Evolutionary conservation across 2,113 vertebrate species (phyloP).

Genomic region (Macrotis lagotis): DNA sequence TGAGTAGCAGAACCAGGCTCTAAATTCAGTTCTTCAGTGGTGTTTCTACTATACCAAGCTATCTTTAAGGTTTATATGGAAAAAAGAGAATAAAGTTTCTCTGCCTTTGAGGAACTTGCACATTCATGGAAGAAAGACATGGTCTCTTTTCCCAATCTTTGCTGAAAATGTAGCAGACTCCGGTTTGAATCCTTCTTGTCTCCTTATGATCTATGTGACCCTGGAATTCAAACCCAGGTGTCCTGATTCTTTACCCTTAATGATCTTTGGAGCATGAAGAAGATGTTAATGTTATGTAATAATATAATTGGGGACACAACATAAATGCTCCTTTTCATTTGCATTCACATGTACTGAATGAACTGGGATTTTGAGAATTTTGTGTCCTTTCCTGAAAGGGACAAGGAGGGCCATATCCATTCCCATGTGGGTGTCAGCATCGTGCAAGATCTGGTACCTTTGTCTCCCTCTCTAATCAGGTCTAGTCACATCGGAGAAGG

Average conservation of each 20-base stretch:
- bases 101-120: not conserved
- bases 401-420: not conserved
- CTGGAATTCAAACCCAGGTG: not conserved
- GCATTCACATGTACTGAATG: not conserved
- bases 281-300: not conserved
- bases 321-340: not conserved
- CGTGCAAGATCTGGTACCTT: not conserved
- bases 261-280: not conserved
- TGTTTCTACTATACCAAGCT: not conserved
- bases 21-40: not conserved
- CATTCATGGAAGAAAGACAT: no score
- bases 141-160: no score
- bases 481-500: conserved; percentile 90
- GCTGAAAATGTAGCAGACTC: no score
- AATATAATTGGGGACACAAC: not conserved
- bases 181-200: no score
- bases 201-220: no score
- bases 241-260: not conserved
- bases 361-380: no score
- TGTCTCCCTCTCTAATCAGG: conserved; percentile 80
- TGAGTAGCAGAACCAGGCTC: not conserved
- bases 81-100: not conserved
- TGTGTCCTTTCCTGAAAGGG: not conserved
- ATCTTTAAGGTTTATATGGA: not conserved
- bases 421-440: not conserved